Evolutionary conservation across 2,113 vertebrate genomes (phyloP), one percentile per base, ranked within the genome.

Genomic region (Limanda limanda): DNA sequence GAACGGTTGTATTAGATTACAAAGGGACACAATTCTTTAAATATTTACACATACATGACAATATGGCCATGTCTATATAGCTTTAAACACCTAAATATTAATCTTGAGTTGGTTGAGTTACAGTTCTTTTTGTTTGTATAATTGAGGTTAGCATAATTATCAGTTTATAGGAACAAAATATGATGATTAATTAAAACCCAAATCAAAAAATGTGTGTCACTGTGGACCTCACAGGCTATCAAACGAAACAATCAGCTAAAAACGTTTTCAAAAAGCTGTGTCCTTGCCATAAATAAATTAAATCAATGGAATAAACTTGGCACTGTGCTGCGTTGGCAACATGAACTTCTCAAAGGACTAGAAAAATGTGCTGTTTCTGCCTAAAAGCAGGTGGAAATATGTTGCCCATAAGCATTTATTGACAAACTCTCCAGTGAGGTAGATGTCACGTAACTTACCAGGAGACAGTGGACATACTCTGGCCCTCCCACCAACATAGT

Each of bases 401-500:
- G 55, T 57, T 8, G 12, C 1, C 27, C 11, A 20, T 52, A n/a
- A 31, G 1, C 5, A 24, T 15, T 52, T 24, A 42, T 21, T 45
- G 5, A 60, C 42, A 64, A 59, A 42, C 18, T 37, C 37, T 42
- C 11, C 45, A 52, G 23, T 14, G 17, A 66, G 27, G 31, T 55
- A 14, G n/a, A 57, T 23, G 21, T 15, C 31, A 12, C 3, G 21
- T 11, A 48, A 86, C 94, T 94, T 88, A 97, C 96, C 95, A 97
- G 88, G 52, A 97, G 95, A 92, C 96, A 97, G 86, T 97, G 95
- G 64, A 96, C 96, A 68, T 95, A 97, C 71, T 97, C 96, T 0
- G 96, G 95, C 8, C 96, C 96, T 84, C 96, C 96, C 55, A 97
- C 96, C 84, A 97, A 88, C 88, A 96, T 93, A 5, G 96, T 97